Evolutionary conservation across 2,888 invertebrate genomes (phyloP).

Genomic region (Holacanthella duospinosa): DNA sequence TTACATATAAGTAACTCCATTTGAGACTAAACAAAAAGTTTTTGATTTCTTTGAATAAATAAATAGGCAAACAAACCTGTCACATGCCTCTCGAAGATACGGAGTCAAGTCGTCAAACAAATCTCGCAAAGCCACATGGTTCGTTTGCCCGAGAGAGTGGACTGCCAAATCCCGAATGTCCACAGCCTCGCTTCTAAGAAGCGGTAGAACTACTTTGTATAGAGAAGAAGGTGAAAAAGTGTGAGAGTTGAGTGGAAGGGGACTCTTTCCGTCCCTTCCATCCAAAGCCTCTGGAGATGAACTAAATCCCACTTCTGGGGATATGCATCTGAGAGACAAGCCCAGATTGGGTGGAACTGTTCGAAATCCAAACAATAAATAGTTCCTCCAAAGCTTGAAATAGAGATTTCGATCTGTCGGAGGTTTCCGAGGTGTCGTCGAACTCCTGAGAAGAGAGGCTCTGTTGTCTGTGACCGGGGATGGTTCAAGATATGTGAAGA

Average conservation of each 20-base stretch:
- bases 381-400: slow-evolving; percentile 95
- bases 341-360: slow-evolving; percentile 79
- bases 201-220: slow-evolving; percentile 84
- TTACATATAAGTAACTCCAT: too few species aligned
- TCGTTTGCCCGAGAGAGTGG: slow-evolving; percentile 86
- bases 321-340: slow-evolving; percentile 78
- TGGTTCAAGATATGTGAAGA: slow-evolving; percentile 89
- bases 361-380: slow-evolving; percentile 89
- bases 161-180: slow-evolving; percentile 93
- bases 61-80: too few species aligned
- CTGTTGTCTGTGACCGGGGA: slow-evolving; percentile 89
- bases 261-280: slow-evolving; percentile 35
- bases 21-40: too few species aligned
- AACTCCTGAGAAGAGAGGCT: slow-evolving; percentile 80
- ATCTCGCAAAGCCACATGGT: slow-evolving; percentile 88
- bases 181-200: slow-evolving; percentile 80
- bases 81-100: slow-evolving; percentile 88
- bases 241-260: slow-evolving; percentile 34
- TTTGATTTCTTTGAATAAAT: too few species aligned
- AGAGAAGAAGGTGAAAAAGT: slow-evolving; percentile 62
- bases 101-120: slow-evolving; percentile 88
- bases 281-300: slow-evolving; percentile 66
- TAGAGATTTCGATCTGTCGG: slow-evolving; percentile 89
- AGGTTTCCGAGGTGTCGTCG: slow-evolving; percentile 76
- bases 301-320: slow-evolving; percentile 63